These are phyloP conservation scores for Orchesella flavescens DNA, from an alignment of 2,888 invertebrate genomes.

Conservation along the genomic window DNA sequence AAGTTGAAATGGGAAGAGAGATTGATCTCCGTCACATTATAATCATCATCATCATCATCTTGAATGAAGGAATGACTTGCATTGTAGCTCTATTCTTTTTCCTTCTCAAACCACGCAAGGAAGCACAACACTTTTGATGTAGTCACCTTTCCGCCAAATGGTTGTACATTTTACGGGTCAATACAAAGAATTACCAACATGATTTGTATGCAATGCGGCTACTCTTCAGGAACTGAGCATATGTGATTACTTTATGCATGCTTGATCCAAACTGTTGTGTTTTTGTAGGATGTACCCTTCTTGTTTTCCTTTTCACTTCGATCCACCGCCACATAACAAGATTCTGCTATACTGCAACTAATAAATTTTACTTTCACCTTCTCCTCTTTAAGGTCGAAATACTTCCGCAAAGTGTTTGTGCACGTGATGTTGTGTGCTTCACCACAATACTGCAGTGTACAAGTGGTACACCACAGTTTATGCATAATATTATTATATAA, in stretches of 20 bases:
- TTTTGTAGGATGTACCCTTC: neutral
- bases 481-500: too few relatives aligned
- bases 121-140: constrained; percentile 27
- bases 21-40: constrained; percentile 56
- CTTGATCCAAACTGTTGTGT: neutral
- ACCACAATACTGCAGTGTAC: neutral
- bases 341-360: constrained; percentile 21
- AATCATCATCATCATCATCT: too few relatives aligned
- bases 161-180: neutral
- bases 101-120: constrained; percentile 13
- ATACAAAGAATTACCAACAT: constrained; percentile 20
- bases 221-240: neutral
- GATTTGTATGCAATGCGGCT: constrained; percentile 50
- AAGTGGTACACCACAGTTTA: neutral
- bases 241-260: constrained; percentile 28
- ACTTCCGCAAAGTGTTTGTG: constrained; percentile 27
- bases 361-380: constrained; percentile 19
- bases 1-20: constrained; percentile 12
- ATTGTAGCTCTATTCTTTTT: constrained; percentile 9
- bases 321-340: neutral
- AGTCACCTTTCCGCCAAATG: constrained; percentile 29
- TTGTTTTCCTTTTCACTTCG: too few relatives aligned
- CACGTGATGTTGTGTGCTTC: constrained; percentile 13
- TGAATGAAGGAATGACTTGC: constrained; percentile 33
- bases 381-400: neutral